Percentiles rank a stretch among this genome's conserved stretches.
phyloP scores from a whole-genome alignment of 1,140 invertebrate species.

The Zaprionus camerounensis region DNA sequence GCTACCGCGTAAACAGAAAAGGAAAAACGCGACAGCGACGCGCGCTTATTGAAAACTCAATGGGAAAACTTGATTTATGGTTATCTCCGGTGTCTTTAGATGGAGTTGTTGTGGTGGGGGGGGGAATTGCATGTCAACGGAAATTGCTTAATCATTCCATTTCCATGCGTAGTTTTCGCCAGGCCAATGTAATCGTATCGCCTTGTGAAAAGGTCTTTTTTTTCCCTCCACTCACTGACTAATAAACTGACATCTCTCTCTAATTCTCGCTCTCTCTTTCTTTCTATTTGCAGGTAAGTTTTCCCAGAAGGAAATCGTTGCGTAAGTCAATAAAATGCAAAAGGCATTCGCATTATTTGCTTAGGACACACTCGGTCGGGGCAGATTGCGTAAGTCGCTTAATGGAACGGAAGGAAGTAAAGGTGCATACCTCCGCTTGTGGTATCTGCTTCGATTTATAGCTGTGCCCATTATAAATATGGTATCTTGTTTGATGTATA shows the following conservation, averaged over 20 bases:
- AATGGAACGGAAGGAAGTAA: constrained; percentile 19
- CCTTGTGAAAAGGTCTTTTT: constrained; percentile 50
- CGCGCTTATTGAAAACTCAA: constrained; percentile 38
- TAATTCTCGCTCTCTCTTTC: constrained; percentile 34
- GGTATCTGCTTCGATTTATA: constrained; percentile 14
- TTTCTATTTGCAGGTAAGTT: constrained; percentile 66
- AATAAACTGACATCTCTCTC: constrained; percentile 48
- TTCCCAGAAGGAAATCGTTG: constrained; percentile 68
- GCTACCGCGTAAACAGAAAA: constrained; percentile 6
- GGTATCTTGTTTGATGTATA: constrained; percentile 1
- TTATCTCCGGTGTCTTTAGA: constrained; percentile 17
- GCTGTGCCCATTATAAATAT: constrained; percentile 8
- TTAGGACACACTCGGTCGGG: constrained; percentile 48
- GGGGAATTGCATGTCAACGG: constrained; percentile 61
- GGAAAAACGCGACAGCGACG: constrained; percentile 10
- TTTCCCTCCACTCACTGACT: constrained; percentile 47
- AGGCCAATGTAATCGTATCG: constrained; percentile 45
- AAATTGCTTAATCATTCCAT: constrained; percentile 82
- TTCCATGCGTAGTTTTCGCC: constrained; percentile 55
- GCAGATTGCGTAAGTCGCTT: not conserved
- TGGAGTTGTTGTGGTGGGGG: constrained; percentile 1
- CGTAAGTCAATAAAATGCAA: constrained; percentile 75
- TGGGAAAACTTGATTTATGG: constrained; percentile 69
- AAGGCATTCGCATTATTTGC: constrained; percentile 50
- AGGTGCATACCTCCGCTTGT: not conserved